Conservation (phyloP, 30 jellyfish, hydroid and myxozoan genomes). For the Hydra vulgaris region DNA sequence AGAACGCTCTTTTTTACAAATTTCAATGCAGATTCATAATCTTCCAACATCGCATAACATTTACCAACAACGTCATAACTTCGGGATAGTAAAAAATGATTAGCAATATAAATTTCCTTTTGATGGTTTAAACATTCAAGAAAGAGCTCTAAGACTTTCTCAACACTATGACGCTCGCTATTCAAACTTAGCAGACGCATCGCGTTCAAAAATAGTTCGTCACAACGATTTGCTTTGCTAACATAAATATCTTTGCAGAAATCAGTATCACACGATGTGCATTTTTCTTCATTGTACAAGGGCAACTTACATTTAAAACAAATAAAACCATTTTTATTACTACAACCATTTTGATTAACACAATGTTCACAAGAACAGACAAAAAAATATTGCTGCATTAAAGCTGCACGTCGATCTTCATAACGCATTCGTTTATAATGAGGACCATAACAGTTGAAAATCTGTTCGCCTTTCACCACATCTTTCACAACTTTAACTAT, state of each 20-base stretch:
- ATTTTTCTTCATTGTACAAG: background rate
- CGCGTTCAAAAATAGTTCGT: background rate
- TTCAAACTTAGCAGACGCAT: background rate
- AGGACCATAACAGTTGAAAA: conserved; percentile 83
- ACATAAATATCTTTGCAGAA: background rate
- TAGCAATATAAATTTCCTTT: conserved; percentile 20
- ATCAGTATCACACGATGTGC: background rate
- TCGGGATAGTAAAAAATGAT: conserved; percentile 26
- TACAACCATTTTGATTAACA: conserved; percentile 10
- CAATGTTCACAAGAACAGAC: conserved; percentile 56
- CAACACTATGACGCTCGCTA: background rate
- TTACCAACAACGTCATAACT: conserved; percentile 50
- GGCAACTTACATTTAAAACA: conserved; percentile 13
- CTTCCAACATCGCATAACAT: conserved; percentile 36
- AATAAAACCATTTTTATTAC: background rate
- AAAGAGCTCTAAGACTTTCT: conserved; percentile 12
- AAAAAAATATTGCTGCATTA: conserved; percentile 47
- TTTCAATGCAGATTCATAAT: conserved; percentile 22
- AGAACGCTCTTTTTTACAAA: conserved; percentile 39
- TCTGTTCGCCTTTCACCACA: conserved; percentile 45
- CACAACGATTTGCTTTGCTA: background rate
- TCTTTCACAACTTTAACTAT: conserved; percentile 34
- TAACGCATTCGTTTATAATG: conserved; percentile 42
- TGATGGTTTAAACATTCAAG: conserved; percentile 27
- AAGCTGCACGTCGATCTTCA: conserved; percentile 38